Evolutionary conservation across 2,113 vertebrate species (phyloP).

Genomic region (Petromus typicus): DNA sequence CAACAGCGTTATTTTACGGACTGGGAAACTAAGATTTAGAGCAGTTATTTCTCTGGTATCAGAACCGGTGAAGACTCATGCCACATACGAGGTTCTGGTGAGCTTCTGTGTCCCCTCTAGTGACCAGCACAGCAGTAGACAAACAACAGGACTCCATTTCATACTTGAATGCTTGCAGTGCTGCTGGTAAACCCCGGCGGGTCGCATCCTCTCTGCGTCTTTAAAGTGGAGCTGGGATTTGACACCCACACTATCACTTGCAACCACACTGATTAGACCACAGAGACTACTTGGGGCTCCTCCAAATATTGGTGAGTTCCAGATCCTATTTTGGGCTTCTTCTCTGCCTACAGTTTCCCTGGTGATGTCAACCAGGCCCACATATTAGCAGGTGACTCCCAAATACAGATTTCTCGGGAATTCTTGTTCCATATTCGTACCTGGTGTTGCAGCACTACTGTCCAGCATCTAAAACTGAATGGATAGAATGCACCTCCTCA

Average conservation of each 20-base stretch:
- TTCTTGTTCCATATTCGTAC: neutral
- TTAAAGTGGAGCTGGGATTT: neutral
- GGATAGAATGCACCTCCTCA: neutral
- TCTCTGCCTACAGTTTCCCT: neutral
- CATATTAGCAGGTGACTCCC: neutral
- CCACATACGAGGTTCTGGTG: fast-evolving
- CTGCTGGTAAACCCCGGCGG: neutral
- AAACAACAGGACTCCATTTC: neutral
- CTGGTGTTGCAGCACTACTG: neutral
- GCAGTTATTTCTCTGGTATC: neutral
- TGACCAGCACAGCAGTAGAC: neutral
- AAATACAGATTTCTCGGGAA: neutral
- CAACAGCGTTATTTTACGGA: neutral
- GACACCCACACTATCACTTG: neutral
- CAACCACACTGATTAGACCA: neutral
- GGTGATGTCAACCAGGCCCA: neutral
- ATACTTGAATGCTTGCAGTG: neutral
- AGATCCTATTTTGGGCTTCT: neutral
- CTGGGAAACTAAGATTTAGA: neutral
- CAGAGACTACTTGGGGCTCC: neutral
- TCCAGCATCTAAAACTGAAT: neutral
- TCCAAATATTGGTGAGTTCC: neutral
- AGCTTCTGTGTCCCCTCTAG: fast-evolving
- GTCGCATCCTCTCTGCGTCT: neutral
- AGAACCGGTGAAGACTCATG: neutral